Evolutionary conservation across 2,888 invertebrate genomes (phyloP).

Genomic region (Parnassius mnemosyne): DNA sequence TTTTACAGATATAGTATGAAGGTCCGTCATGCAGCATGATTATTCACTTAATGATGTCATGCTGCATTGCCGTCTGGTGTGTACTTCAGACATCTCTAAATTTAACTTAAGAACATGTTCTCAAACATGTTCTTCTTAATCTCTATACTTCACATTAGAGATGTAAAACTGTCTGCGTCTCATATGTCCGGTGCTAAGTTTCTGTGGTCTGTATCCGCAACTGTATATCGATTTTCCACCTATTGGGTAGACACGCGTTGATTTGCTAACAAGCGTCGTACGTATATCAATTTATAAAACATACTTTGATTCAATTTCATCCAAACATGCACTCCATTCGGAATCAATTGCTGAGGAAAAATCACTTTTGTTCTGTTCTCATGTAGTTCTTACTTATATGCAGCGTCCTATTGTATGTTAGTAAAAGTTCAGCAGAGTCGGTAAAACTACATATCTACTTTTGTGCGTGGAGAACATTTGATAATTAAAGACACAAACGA

Average conservation of each 20-base stretch:
- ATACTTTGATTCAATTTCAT: conserved; percentile 16
- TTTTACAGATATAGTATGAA: too few relatives aligned
- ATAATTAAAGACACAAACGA: too few relatives aligned
- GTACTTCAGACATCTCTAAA: too few relatives aligned
- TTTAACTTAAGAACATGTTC: too few relatives aligned
- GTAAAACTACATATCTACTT: too few relatives aligned
- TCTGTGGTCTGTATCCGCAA: conserved; percentile 67
- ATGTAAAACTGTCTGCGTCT: conserved; percentile 31
- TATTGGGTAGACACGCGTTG: conserved; percentile 26
- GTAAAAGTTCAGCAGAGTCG: too few relatives aligned
- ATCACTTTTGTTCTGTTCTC: not conserved
- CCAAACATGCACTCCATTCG: conserved; percentile 11
- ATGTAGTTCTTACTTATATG: not conserved
- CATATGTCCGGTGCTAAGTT: conserved; percentile 52
- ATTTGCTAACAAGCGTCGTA: conserved; percentile 9
- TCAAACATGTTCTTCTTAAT: not conserved
- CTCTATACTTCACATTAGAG: conserved; percentile 9
- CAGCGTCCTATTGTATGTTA: too few relatives aligned
- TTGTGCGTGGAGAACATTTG: too few relatives aligned
- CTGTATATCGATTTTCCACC: conserved; percentile 65
- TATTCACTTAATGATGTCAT: too few relatives aligned
- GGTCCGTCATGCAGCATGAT: too few relatives aligned
- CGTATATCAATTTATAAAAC: conserved; percentile 19
- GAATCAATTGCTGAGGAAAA: conserved; percentile 12
- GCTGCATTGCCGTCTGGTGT: too few relatives aligned